phyloP scores from a whole-genome alignment of 2,113 vertebrate genomes.

The human region GRCh38 chr12:53796001-53796500 shows the following conservation, averaged over 20 bases:
- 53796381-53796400: conserved; percentile 45
- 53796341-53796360: conserved; percentile 52
- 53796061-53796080: conserved; percentile 66
- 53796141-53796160: conserved; percentile 75
- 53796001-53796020: conserved; percentile 76
- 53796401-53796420: background rate
- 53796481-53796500: conserved; percentile 29
- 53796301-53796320: conserved; percentile 82
- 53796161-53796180: background rate
- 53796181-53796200: conserved; percentile 67
- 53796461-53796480: conserved; percentile 29
- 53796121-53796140: conserved; percentile 81
- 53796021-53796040: conserved; percentile 76
- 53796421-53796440: conserved; percentile 34
- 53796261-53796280: conserved; percentile 85
- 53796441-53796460: conserved; percentile 31
- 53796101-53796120: conserved; percentile 80
- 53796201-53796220: conserved; percentile 75
- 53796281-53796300: conserved; percentile 85
- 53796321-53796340: conserved; percentile 73
- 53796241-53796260: conserved; percentile 80
- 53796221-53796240: conserved; percentile 85
- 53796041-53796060: conserved; percentile 52
- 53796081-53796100: conserved; percentile 74
- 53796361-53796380: conserved; percentile 49